Evolutionary conservation across 1,140 invertebrate genomes (phyloP).

Genomic region (Pristionchus pacificus): DNA sequence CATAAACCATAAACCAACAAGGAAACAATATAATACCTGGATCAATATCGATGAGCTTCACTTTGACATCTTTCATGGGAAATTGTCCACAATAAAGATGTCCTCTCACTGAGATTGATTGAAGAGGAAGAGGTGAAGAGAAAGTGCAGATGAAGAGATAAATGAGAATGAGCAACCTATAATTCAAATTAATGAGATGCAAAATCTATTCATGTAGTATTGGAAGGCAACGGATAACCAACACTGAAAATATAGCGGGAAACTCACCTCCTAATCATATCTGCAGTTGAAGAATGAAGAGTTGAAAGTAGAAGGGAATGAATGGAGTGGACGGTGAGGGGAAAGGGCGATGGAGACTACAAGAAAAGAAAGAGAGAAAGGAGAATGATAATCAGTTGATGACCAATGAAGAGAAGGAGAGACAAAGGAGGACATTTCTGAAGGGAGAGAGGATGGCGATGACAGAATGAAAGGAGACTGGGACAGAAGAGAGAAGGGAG

Average conservation of each 20-base stretch:
- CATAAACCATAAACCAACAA: too few species aligned
- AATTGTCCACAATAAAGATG: neutral
- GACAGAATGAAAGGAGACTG: neutral
- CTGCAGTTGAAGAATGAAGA: too few species aligned
- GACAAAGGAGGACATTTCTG: neutral
- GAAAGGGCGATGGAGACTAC: neutral
- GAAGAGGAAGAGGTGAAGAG: neutral
- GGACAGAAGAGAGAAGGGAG: neutral
- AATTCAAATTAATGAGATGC: neutral
- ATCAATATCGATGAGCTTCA: neutral
- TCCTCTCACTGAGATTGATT: neutral
- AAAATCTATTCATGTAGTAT: neutral
- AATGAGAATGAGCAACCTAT: too few species aligned
- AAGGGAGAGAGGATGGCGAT: neutral
- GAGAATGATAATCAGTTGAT: neutral
- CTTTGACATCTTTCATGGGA: neutral
- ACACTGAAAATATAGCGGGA: too few species aligned
- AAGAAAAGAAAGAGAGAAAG: neutral
- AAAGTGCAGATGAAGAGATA: too few species aligned
- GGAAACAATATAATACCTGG: too few species aligned
- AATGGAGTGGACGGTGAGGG: neutral
- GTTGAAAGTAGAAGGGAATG: neutral
- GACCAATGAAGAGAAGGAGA: neutral
- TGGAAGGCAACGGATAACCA: too few species aligned
- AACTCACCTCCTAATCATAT: too few species aligned